Conservation (phyloP, 1,140 invertebrate species). For the Epicauta chinensis region DNA sequence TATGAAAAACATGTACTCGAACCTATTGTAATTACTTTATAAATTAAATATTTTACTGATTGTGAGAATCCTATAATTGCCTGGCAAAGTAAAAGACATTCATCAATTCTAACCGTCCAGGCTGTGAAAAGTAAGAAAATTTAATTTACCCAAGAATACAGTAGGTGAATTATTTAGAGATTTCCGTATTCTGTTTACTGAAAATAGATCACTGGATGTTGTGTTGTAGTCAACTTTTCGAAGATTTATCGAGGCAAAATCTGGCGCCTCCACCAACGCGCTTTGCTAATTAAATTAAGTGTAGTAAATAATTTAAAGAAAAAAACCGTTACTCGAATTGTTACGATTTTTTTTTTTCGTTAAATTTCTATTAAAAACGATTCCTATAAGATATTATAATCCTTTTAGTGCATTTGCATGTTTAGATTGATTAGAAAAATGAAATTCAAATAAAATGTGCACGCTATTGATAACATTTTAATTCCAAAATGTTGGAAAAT, state of each 20-base stretch:
- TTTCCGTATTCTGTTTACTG: not conserved
- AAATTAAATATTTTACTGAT: conserved; percentile 6
- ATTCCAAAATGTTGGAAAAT: conserved; percentile 3
- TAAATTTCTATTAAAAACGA: too few species aligned
- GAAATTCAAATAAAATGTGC: not conserved
- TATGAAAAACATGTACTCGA: too few species aligned
- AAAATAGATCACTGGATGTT: not conserved
- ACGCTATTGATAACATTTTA: conserved; percentile 2
- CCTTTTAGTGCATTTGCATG: conserved; percentile 6
- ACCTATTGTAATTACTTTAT: conserved; percentile 13
- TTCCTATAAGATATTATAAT: conserved; percentile 4
- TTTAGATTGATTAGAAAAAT: not conserved
- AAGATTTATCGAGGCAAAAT: conserved; percentile 5
- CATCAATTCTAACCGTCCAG: not conserved
- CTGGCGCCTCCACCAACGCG: conserved; percentile 6
- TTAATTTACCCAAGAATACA: not conserved
- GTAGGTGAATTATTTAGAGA: not conserved
- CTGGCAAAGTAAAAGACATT: conserved; percentile 2
- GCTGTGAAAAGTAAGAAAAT: not conserved
- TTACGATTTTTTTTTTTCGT: too few species aligned
- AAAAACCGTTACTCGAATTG: too few species aligned
- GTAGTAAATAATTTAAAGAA: too few species aligned
- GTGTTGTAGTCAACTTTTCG: not conserved
- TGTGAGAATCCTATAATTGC: conserved; percentile 3
- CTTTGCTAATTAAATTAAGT: conserved; percentile 1